Conservation (phyloP, 2,113 vertebrate genomes). For the Mirza zaza region DNA sequence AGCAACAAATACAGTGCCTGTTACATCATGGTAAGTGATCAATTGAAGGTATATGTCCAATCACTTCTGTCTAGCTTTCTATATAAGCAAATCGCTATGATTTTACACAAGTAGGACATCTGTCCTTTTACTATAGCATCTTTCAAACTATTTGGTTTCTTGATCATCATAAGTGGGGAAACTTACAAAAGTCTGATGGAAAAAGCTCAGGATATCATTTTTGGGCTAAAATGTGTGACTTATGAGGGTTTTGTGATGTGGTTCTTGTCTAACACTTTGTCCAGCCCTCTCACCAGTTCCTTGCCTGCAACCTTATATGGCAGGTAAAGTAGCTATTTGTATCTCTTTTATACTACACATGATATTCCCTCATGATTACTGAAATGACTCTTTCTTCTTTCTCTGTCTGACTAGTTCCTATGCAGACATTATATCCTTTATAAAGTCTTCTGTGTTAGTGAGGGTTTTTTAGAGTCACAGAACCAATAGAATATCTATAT, state of each 20-base stretch:
- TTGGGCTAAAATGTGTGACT: not conserved
- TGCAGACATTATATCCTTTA: not conserved
- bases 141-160: not conserved
- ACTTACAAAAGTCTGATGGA: not conserved
- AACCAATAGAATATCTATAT: not conserved
- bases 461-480: not conserved
- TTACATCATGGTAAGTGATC: not conserved
- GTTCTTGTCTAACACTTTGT: not conserved
- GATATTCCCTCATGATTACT: not conserved
- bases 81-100: not conserved
- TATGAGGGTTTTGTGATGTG: not conserved
- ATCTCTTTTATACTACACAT: not conserved
- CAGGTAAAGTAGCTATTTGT: not conserved
- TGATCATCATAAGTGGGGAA: not conserved
- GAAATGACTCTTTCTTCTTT: constrained; percentile 35
- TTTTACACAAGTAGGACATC: not conserved
- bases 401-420: not conserved
- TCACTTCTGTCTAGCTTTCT: not conserved
- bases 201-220: not conserved
- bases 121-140: not conserved
- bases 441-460: not conserved
- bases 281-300: not conserved
- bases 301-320: not conserved
- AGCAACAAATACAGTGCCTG: not conserved
- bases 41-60: not conserved